Evolutionary conservation across 2,888 invertebrate species (phyloP).

Genomic region (Nasonia oneida): DNA sequence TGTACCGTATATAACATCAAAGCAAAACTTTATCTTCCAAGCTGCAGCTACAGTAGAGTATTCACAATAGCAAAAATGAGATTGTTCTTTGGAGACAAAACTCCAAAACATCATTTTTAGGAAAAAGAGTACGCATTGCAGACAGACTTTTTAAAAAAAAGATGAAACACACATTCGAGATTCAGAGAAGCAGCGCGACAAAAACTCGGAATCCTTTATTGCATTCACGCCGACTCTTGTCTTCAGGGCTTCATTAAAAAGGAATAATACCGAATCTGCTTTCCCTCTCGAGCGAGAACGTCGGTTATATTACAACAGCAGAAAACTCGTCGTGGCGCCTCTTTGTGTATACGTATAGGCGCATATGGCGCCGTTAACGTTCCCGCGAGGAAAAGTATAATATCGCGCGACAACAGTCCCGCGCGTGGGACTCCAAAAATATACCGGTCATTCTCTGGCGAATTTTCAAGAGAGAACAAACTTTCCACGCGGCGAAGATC

Average conservation of each 20-base stretch:
- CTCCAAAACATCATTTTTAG: background rate
- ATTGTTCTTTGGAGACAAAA: background rate
- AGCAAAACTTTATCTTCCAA: background rate
- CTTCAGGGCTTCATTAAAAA: background rate
- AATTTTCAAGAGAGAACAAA: constrained; percentile 44
- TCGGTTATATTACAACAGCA: too few relatives aligned
- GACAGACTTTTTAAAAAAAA: background rate
- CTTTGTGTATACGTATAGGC: background rate
- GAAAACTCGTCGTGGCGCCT: background rate
- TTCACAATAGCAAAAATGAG: background rate
- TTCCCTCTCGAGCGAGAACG: background rate
- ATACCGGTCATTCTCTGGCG: constrained; percentile 38
- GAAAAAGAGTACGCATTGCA: background rate
- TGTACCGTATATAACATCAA: too few relatives aligned
- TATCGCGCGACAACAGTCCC: background rate
- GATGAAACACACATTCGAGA: background rate
- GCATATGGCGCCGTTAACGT: too few relatives aligned
- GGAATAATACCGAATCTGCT: background rate
- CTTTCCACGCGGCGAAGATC: background rate
- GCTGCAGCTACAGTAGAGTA: background rate
- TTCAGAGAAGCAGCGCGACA: background rate
- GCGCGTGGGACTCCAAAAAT: constrained; percentile 42
- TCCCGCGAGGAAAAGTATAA: background rate
- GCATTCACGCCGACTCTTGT: background rate
- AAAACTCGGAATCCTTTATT: background rate